phyloP scores from a whole-genome alignment of 2,888 invertebrate genomes.

The Machimus rusticus region DNA sequence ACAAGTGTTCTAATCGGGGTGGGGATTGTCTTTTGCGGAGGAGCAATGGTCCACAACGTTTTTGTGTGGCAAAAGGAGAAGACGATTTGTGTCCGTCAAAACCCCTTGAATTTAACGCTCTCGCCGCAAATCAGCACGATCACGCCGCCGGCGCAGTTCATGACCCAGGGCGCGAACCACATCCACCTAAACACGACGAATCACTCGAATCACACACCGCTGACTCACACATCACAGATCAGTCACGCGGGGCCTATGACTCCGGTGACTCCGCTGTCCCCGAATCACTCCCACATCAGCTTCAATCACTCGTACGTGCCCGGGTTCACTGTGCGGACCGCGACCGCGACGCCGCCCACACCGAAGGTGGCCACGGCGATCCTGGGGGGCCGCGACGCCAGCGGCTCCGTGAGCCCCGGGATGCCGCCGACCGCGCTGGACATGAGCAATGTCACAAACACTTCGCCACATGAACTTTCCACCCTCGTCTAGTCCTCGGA shows the following conservation, averaged over 20 bases:
- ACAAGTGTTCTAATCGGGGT: conserved; percentile 90
- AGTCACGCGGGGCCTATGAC: conserved; percentile 53
- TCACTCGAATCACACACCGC: conserved; percentile 50
- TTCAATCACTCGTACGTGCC: conserved; percentile 59
- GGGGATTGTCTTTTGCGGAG: conserved; percentile 90
- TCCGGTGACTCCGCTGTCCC: conserved; percentile 62
- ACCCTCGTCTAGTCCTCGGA: conserved; percentile 68
- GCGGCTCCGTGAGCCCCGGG: conserved; percentile 72
- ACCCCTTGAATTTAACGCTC: conserved; percentile 59
- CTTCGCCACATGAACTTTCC: conserved; percentile 73
- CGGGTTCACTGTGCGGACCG: conserved; percentile 57
- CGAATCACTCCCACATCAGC: conserved; percentile 63
- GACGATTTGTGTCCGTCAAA: conserved; percentile 75
- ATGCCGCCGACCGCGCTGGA: conserved; percentile 67
- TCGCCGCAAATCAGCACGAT: conserved; percentile 52
- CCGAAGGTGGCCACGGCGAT: conserved; percentile 55
- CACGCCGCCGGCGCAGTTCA: conserved; percentile 53
- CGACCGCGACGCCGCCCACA: conserved; percentile 63
- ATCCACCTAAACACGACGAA: conserved; percentile 47
- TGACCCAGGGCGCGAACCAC: conserved; percentile 49
- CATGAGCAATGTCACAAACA: conserved; percentile 70
- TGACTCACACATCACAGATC: conserved; percentile 51
- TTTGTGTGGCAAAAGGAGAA: conserved; percentile 94
- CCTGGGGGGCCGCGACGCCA: conserved; percentile 62
- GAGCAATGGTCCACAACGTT: conserved; percentile 93